Evolutionary conservation across 2,113 vertebrate genomes (phyloP).

Genomic region (Hucho hucho): DNA sequence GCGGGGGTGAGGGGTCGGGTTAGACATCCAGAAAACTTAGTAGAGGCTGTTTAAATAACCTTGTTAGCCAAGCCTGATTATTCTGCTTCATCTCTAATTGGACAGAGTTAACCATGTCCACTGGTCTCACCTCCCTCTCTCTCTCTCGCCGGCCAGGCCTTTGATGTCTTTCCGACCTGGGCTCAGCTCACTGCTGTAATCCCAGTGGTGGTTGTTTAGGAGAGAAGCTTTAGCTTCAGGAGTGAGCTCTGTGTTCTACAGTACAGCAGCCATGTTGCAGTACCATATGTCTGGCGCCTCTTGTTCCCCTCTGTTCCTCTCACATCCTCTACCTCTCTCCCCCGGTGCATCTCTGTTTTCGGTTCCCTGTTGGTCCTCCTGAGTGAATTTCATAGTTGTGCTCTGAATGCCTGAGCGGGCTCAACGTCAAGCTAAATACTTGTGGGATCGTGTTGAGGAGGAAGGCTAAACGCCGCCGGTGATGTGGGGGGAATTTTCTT

Average conservation of each 20-base stretch:
- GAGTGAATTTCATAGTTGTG: background rate
- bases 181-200: background rate
- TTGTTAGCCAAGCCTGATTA: conserved; percentile 8
- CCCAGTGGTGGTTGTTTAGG: background rate
- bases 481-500: conserved; percentile 14
- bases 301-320: background rate
- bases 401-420: background rate
- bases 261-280: background rate
- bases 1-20: background rate
- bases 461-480: conserved; percentile 24
- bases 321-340: background rate
- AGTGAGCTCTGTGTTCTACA: background rate
- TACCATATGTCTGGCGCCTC: background rate
- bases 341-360: background rate
- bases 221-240: background rate
- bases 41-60: background rate
- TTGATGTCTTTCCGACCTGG: background rate
- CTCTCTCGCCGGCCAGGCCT: background rate
- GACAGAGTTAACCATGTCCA: background rate
- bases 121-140: background rate
- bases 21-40: background rate
- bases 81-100: conserved; percentile 17
- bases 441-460: conserved; percentile 9
- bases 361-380: background rate
- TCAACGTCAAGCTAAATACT: background rate